Base-by-base conservation (phyloP, 2,113 vertebrate species). In the Callipepla squamata region DNA sequence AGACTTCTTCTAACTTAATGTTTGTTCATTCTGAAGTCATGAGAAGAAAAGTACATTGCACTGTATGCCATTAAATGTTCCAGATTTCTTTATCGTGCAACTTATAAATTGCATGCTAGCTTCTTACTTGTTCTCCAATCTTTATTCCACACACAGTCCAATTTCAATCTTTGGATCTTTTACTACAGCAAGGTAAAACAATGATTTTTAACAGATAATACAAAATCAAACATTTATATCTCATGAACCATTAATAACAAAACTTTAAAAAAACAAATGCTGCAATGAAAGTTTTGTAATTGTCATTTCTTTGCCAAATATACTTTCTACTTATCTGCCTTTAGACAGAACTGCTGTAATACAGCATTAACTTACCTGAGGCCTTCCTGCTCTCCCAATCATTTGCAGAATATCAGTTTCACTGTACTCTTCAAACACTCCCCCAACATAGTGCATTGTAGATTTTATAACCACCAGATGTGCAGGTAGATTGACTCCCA, bases 391-490 rank as follows among this genome's bases (percentile, higher is more conserved):
- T 98, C 99, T 98, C 59, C 99, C 99, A 90, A 99, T 99, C 99
- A 99, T 99, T 97, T 99, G 99, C 85, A 99, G 97, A 95, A 99
- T 97, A 97, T 99, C 99, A 44, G 98, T 98, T 95, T 99, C 99
- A 63, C 98, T 98, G 96, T 99, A 99, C 76, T 99, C 99, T 95
- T 99, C 98, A 97, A 98, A 99, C 94, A 98, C 97, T 93, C 99
- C 99, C 92, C 98, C 97, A 80, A 97, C 96, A 87, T 99, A 99
- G 97, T 99, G 99, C 98, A 98, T 97, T 72, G 99, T 99, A 70
- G 99, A 99, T 97, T 99, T 99, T 96, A 99, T 98, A 92, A 99
- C 94, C 85, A 99, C 99, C 83, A 99, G 97, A 95, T 99, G 99
- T 97, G 99, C 99, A 50, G 99, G 99, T 28, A 99, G 97, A 96